Evolutionary conservation across 2,797 vertebrate species (phyloP).

Genomic region (Rousettus madagascariensis): DNA sequence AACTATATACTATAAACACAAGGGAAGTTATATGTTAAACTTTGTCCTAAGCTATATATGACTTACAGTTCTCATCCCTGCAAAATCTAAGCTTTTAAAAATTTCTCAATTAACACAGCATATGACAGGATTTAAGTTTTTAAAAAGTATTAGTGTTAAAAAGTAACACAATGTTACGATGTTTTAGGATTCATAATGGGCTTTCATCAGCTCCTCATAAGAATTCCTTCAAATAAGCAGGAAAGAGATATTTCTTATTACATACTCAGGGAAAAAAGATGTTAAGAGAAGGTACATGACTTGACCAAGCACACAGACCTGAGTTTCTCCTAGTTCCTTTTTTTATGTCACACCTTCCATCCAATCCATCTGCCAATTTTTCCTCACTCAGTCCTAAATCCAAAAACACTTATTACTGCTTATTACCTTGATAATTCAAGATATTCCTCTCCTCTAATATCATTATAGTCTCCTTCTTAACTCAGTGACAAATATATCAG

Average conservation of each 20-base stretch:
- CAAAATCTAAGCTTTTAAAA: slow-evolving; percentile 36
- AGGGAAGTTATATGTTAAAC: slow-evolving; percentile 33
- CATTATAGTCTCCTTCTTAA: not conserved
- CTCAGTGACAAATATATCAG: not conserved
- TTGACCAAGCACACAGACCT: not conserved
- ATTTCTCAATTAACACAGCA: slow-evolving; percentile 37
- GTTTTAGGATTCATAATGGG: slow-evolving; percentile 27
- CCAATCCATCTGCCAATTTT: not conserved
- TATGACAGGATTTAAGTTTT: not conserved
- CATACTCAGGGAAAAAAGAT: not conserved
- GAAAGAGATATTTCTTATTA: not conserved
- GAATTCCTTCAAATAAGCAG: slow-evolving; percentile 36
- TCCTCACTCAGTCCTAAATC: not conserved
- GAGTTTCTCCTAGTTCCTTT: not conserved
- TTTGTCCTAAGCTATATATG: not conserved
- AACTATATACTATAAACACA: not conserved
- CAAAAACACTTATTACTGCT: not conserved
- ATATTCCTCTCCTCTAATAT: not conserved
- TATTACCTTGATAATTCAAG: not conserved
- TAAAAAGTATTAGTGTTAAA: slow-evolving; percentile 29
- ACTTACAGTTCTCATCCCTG: not conserved
- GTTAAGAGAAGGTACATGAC: not conserved
- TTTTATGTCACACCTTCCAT: not conserved
- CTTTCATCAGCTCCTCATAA: slow-evolving; percentile 22
- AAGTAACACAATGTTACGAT: not conserved